phyloP scores from a whole-genome alignment of 2,888 invertebrate species.

The Leucophenga maculata region DNA sequence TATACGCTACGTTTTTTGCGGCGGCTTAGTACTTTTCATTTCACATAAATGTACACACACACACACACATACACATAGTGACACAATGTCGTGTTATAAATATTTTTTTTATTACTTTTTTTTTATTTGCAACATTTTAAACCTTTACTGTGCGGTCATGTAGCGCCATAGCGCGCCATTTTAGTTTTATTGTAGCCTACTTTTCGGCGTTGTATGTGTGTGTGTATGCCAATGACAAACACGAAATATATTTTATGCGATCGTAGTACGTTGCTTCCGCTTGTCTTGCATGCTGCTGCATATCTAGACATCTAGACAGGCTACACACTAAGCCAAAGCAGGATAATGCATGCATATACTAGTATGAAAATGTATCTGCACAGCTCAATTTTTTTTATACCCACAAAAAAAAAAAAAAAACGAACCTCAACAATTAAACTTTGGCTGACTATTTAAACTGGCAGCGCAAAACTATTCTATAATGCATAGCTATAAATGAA shows the following conservation, averaged over 20 bases:
- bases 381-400: background rate
- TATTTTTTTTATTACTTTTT: background rate
- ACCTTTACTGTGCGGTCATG: background rate
- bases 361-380: background rate
- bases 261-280: background rate
- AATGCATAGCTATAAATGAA: constrained; percentile 37
- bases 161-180: background rate
- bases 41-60: background rate
- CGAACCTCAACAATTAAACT: constrained; percentile 60
- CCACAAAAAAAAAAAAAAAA: constrained; percentile 10
- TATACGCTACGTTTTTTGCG: background rate
- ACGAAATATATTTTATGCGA: background rate
- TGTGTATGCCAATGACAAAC: constrained; percentile 22
- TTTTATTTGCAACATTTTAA: too few species aligned
- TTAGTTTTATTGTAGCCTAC: background rate
- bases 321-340: background rate
- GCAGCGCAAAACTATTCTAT: constrained; percentile 50
- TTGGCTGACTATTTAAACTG: constrained; percentile 51
- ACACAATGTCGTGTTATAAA: too few species aligned
- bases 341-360: background rate
- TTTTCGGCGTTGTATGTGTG: background rate
- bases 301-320: background rate
- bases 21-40: constrained; percentile 20
- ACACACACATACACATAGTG: too few species aligned
- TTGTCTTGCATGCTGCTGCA: background rate